Conservation (phyloP, 2,797 vertebrate species). For the Anomalospiza imberbis region DNA sequence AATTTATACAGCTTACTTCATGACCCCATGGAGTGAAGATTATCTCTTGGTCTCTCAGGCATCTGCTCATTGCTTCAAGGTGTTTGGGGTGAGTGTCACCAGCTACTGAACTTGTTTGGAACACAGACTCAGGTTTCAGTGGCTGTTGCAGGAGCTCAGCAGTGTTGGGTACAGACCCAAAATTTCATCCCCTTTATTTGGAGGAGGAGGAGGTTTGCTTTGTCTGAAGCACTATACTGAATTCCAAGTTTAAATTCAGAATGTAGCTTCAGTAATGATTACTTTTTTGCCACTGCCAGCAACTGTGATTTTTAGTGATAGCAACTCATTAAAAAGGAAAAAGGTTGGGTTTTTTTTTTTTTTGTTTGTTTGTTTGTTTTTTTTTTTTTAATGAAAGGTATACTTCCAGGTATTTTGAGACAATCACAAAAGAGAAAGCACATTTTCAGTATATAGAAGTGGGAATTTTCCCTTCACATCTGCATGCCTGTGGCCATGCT, state of each 20-base stretch:
- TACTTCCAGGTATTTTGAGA: not conserved
- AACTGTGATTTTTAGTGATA: constrained; percentile 8
- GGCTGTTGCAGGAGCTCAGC: not conserved
- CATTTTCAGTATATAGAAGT: not conserved
- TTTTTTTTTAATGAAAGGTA: not conserved
- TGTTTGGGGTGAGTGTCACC: not conserved
- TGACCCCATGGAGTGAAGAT: not conserved
- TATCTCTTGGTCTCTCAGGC: not conserved
- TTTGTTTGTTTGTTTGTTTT: not conserved
- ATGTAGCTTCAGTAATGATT: not conserved
- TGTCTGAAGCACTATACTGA: not conserved
- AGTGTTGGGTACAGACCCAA: not conserved
- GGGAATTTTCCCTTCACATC: not conserved
- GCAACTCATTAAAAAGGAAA: not conserved
- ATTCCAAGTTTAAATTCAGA: constrained; percentile 12
- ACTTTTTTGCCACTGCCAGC: not conserved
- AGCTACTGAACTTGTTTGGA: not conserved
- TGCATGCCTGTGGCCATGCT: not conserved
- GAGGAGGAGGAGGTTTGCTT: not conserved
- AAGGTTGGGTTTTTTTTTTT: not conserved
- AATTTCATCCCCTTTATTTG: not conserved
- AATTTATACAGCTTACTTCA: not conserved
- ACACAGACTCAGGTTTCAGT: not conserved
- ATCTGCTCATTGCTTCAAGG: not conserved
- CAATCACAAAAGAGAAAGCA: not conserved